phyloP scores from a whole-genome alignment of 2,888 invertebrate species.

The Caenorhabditis panamensis region DNA sequence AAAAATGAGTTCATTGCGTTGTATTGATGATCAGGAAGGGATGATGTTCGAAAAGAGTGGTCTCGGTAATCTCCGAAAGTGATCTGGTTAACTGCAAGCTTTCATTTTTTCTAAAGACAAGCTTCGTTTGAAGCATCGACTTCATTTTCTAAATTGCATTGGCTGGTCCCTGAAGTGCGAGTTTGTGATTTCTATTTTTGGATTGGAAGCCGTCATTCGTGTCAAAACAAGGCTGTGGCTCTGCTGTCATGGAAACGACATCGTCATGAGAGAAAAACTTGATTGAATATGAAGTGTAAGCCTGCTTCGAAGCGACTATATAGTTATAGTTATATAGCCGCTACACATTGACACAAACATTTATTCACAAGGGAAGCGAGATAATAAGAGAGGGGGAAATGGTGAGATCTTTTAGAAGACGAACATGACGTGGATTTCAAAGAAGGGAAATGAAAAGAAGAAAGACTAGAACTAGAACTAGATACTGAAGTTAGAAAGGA shows the following conservation, averaged over 20 bases:
- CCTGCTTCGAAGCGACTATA: not conserved
- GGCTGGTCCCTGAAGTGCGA: too few species aligned
- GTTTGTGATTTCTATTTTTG: not conserved
- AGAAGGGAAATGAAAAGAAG: not conserved
- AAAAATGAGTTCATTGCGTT: not conserved
- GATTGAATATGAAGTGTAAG: not conserved
- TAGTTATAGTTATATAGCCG: too few species aligned
- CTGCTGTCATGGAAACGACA: not conserved
- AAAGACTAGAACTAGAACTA: not conserved
- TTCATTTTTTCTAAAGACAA: too few species aligned
- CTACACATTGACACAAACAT: too few species aligned
- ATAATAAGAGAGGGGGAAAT: not conserved
- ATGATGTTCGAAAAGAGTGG: not conserved
- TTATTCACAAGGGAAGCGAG: not conserved
- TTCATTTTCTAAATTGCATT: not conserved
- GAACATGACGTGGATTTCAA: not conserved
- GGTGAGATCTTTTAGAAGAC: not conserved
- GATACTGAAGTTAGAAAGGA: not conserved
- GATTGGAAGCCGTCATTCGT: not conserved
- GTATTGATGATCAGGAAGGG: constrained; percentile 23
- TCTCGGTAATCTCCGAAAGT: not conserved
- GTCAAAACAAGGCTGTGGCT: not conserved
- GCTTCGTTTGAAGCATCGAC: too few species aligned
- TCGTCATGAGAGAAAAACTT: not conserved
- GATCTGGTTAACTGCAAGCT: too few species aligned